Base-by-base conservation (phyloP, 2,797 vertebrate genomes). In the Mormyrus proboscirostris region DNA sequence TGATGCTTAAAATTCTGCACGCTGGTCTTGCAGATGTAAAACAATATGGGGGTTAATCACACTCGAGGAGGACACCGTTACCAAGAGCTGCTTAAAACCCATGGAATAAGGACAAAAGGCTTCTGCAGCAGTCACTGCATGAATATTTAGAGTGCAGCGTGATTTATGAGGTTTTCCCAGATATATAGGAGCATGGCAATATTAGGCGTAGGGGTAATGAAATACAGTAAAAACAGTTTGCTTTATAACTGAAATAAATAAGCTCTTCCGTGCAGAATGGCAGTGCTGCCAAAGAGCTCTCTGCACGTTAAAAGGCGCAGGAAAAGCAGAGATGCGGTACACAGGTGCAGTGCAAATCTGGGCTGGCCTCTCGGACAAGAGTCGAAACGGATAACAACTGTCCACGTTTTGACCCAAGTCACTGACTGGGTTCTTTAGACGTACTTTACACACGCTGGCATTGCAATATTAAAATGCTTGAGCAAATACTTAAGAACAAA, bases 1-100 rank as follows among this genome's bases (percentile, higher is more conserved):
- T 93, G 91, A 93, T 93, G 92, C 90, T 95, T 93, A 91, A 91
- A 90, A 94, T 93, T 94, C 93, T 90, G 92, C 90, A 90, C 92
- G 88, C 90, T 91, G 76, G 90, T 92, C 91, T 91, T 90, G 89
- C 89, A 90, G 92, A 93, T 88, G 90, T 93, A 92, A 94, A 93
- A 92, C 91, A 93, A 93, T 91, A 89, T 86, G 89, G 90, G 92
- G 91, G 93, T 94, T 91, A 92, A 93, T 93, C 88, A 57, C 89
- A 90, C 90, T 90, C 87, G 92, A 94, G 90, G 91, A 91, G 2
- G 82, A 87, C 79, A 89, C 79, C 89, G 33, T 84, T 89, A 89
- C 91, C 90, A 12, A 92, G 88, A 90, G 91, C 89, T 25, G 69
- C 88, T 90, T 87, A 4, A 53, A 87, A 19, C 86, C 5, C 6